A percentile compares a stretch with the other conserved stretches of the same genome.
phyloP scores from a whole-genome alignment of 1,140 invertebrate species.

The Drosophila parvula region DNA sequence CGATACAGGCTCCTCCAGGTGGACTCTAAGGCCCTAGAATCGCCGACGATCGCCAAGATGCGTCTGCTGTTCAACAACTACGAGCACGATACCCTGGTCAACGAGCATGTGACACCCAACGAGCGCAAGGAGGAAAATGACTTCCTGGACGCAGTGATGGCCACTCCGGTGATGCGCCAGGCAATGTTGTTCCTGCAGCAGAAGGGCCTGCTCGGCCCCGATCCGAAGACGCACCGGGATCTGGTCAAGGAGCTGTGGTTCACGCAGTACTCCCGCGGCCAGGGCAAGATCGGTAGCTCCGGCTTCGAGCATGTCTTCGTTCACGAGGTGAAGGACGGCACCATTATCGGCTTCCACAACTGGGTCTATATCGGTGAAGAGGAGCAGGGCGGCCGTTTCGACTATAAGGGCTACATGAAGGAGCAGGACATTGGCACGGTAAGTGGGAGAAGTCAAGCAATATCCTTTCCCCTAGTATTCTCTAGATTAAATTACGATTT shows the following conservation, averaged over 20 bases:
- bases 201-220: constrained; percentile 87
- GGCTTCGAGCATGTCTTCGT: constrained; percentile 95
- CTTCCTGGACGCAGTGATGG: constrained; percentile 90
- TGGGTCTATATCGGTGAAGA: constrained; percentile 94
- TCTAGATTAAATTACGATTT: too few species aligned
- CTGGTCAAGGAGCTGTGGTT: constrained; percentile 92
- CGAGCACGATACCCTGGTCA: constrained; percentile 88
- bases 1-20: constrained; percentile 59
- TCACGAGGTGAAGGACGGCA: constrained; percentile 91
- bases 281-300: constrained; percentile 90
- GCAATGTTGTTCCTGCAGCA: constrained; percentile 89
- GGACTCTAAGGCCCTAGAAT: constrained; percentile 64
- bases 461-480: background rate
- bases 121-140: constrained; percentile 90
- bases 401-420: constrained; percentile 93
- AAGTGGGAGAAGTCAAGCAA: constrained; percentile 68
- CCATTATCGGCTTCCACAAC: constrained; percentile 93
- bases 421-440: constrained; percentile 89
- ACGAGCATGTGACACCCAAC: constrained; percentile 91
- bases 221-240: constrained; percentile 89
- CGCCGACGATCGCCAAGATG: constrained; percentile 88
- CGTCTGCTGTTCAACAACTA: constrained; percentile 90
- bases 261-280: constrained; percentile 90
- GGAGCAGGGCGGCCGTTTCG: constrained; percentile 87
- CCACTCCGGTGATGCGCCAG: constrained; percentile 90